Evolutionary conservation across 2,113 vertebrate genomes (phyloP).

Genomic region (Mesoclemmys tuberculata): DNA sequence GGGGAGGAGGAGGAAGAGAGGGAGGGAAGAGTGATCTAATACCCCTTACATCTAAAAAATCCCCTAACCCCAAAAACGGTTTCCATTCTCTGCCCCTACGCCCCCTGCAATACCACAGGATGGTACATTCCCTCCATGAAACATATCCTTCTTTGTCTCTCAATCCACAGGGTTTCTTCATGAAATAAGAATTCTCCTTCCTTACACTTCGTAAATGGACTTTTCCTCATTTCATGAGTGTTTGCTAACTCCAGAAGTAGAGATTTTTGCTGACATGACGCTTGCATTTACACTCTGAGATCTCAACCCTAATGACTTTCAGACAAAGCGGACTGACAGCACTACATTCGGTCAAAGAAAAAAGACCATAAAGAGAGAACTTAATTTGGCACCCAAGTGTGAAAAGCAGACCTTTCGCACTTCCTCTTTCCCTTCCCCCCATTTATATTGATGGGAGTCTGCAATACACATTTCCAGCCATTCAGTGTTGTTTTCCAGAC

Average conservation of each 20-base stretch:
- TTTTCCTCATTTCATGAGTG: conserved; percentile 1
- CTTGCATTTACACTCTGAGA: neutral
- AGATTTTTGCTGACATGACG: neutral
- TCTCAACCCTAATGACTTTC: neutral
- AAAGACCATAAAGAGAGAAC: neutral
- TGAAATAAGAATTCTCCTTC: neutral
- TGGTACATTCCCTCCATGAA: neutral
- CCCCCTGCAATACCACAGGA: no score
- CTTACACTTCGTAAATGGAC: neutral
- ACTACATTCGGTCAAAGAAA: conserved; percentile 5
- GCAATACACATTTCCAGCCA: conserved; percentile 55
- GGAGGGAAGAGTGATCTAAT: neutral
- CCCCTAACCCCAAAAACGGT: neutral
- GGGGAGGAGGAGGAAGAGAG: no score
- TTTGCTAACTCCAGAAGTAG: conserved; percentile 28
- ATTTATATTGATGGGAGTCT: neutral
- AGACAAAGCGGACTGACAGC: neutral
- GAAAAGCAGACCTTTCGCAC: conserved; percentile 60
- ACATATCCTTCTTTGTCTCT: neutral
- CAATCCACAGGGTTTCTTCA: neutral
- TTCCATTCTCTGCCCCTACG: neutral
- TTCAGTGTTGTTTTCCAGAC: conserved; percentile 62
- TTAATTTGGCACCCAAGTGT: neutral
- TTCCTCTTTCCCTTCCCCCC: neutral
- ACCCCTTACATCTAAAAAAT: neutral